Base-by-base conservation (phyloP, 2,888 invertebrate species). In the Phengaris arion region DNA sequence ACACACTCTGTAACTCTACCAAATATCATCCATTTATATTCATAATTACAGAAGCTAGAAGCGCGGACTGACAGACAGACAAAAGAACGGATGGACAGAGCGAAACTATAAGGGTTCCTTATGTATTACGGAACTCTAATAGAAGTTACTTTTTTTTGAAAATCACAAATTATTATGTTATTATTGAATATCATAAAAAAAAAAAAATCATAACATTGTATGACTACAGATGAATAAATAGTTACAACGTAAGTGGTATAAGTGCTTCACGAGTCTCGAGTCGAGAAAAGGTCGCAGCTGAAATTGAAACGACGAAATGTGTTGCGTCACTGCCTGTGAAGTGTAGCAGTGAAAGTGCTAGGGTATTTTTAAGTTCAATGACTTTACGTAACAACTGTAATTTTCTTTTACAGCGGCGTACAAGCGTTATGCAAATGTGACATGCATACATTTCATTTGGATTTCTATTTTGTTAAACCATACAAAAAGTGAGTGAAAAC, bases 261-360 rank as follows among this genome's bases (percentile, higher is more conserved):
- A 69, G 54, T 54, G 48, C 9, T 48, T 59, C 70, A 51, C 70
- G 72, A 51, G 59, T 59, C 70, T 15, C 70, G 72, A 51, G 15
- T 70, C n/a, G 15, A 15, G 76, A 76, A 76, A 74, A 64, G 74
- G 76, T 77, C 77, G 74, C 73, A 76, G 76, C 77, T 78, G 75
- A 82, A 87, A 87, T 85, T 81, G 84, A 87, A 89, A 88, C 83
- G 79, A 81, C 82, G 81, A 83, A 85, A 78, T 79, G 76, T 52
- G 80, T 92, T 92, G 82, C 89, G 82, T 89, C 85, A 91, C 81
- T 77, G 86, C 83, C 83, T 84, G 85, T 84, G 84, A 87, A 87
- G 85, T 85, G 85, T 82, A 84, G 79, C 82, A 90, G 92, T 90
- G 91, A 91, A 92, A 92, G 91, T 90, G 86, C 75, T 82, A 73